phyloP scores from a whole-genome alignment of 2,888 invertebrate genomes.

The Abrostola tripartita region DNA sequence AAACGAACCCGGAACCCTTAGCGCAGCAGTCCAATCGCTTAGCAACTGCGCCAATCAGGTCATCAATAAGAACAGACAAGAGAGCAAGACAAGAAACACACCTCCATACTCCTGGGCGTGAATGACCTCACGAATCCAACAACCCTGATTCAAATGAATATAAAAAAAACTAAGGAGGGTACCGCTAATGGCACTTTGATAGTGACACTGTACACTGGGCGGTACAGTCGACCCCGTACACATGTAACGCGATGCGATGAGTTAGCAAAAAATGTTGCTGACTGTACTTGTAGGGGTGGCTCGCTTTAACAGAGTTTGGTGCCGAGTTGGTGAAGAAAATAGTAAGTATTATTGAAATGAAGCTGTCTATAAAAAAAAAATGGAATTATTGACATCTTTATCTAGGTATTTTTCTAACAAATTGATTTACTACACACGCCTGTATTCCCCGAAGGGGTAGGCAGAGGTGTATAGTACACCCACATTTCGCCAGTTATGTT shows the following conservation, averaged over 20 bases:
- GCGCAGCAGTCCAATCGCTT: no score
- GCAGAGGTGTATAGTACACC: no score
- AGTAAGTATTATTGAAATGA: background rate
- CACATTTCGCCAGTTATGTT: no score
- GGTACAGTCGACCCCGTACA: slow-evolving; percentile 54
- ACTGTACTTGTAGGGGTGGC: slow-evolving; percentile 54
- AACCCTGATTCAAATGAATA: slow-evolving; percentile 63
- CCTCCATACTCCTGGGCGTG: slow-evolving; percentile 44
- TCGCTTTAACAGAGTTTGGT: slow-evolving; percentile 20
- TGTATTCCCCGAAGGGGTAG: no score
- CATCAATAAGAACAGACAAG: slow-evolving; percentile 1
- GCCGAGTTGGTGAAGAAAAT: background rate
- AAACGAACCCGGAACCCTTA: no score
- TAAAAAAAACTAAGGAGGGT: slow-evolving; percentile 64
- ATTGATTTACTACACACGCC: no score
- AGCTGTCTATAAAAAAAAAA: slow-evolving; percentile 17
- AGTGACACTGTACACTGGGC: slow-evolving; percentile 60
- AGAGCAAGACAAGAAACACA: slow-evolving; percentile 16
- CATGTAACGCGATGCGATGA: slow-evolving; percentile 69
- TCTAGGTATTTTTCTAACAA: slow-evolving; percentile 27
- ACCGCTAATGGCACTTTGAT: slow-evolving; percentile 73
- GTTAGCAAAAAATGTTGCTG: slow-evolving; percentile 47
- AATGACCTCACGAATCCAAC: slow-evolving; percentile 55
- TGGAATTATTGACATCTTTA: slow-evolving; percentile 21
- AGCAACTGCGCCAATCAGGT: no score